Conservation (phyloP, 2,113 vertebrate species). For the Corythaixoides concolor region DNA sequence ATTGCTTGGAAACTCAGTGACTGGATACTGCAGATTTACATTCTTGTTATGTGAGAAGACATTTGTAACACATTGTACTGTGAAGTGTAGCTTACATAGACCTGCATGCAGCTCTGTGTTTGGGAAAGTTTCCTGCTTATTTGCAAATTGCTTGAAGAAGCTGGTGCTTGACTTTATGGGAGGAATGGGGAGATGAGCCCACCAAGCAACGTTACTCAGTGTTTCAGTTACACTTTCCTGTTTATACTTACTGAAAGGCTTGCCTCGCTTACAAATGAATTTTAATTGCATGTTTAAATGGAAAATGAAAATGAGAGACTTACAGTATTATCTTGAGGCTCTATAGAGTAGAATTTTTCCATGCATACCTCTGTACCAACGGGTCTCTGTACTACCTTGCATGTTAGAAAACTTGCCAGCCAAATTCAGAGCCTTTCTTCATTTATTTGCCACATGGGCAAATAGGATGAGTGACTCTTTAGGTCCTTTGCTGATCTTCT, state of each 20-base stretch:
- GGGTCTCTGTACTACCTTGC: not conserved
- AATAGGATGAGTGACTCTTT: not conserved
- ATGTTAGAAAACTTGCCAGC: not conserved
- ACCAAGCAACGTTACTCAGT: not conserved
- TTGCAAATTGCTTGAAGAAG: not conserved
- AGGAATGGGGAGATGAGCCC: not conserved
- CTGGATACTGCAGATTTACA: not conserved
- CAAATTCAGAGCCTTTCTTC: not conserved
- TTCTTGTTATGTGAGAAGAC: not conserved
- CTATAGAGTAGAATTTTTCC: not conserved
- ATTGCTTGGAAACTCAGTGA: not conserved
- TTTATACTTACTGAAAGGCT: not conserved
- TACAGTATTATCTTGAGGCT: not conserved
- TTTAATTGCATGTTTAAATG: not conserved
- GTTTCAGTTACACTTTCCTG: not conserved
- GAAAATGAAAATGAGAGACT: not conserved
- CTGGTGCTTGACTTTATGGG: not conserved
- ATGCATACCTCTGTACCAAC: not conserved
- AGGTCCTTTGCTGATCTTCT: not conserved
- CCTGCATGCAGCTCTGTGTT: not conserved
- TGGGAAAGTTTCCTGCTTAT: not conserved
- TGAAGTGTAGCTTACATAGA: not conserved
- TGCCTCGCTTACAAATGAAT: not conserved
- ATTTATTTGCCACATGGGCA: not conserved
- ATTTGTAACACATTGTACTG: not conserved